A percentile compares a stretch with the other conserved stretches of the same genome.
Conservation (phyloP, 2,113 vertebrate genomes). For the Gymnogyps californianus region DNA sequence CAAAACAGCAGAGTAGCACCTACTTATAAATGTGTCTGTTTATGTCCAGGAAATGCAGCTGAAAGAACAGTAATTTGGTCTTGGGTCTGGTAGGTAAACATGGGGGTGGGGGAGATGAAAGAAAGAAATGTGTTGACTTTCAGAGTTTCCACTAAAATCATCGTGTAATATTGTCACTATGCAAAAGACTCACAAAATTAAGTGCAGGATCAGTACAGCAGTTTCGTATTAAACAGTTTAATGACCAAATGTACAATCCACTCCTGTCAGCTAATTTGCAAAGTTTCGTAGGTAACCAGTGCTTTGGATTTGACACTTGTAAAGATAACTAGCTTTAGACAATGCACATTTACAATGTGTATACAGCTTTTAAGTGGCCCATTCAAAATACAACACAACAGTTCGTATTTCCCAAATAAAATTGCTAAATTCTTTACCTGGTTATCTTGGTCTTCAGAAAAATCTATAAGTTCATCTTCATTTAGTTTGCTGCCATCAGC, state of each 20-base stretch:
- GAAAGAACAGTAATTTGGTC: neutral
- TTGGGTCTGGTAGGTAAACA: neutral
- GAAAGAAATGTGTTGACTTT: neutral
- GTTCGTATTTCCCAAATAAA: neutral
- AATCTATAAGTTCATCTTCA: slow-evolving; percentile 83
- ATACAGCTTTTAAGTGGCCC: neutral
- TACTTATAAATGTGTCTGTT: neutral
- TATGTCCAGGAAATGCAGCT: neutral
- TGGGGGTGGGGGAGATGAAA: neutral
- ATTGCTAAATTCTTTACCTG: slow-evolving; percentile 75
- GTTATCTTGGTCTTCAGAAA: slow-evolving; percentile 93
- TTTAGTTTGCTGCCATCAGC: slow-evolving; percentile 71
- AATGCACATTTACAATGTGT: neutral
- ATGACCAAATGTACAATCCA: neutral
- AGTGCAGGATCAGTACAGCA: neutral
- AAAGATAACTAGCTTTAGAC: neutral
- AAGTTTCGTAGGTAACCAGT: neutral
- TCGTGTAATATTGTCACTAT: neutral
- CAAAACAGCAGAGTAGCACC: neutral
- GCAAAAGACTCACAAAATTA: neutral
- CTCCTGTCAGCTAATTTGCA: neutral
- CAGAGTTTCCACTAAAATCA: neutral
- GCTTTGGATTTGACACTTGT: neutral
- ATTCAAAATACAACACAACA: neutral
- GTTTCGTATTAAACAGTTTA: neutral